Base-by-base conservation (phyloP, 2,113 vertebrate genomes). In the Lophochroa leadbeateri region DNA sequence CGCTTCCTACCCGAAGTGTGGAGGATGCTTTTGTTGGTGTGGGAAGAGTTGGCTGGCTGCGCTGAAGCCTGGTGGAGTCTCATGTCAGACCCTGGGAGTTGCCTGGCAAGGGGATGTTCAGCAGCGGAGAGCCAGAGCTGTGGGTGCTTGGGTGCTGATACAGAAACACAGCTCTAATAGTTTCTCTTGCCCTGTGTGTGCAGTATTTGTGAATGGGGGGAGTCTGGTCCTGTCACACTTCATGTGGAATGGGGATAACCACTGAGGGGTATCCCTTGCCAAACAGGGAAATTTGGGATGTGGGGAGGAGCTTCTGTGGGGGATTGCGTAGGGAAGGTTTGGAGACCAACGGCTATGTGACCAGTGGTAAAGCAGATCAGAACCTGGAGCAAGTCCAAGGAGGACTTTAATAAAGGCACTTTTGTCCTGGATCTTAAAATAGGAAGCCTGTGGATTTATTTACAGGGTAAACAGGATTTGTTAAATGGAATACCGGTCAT, bases 361-460 rank as follows among this genome's bases (percentile, higher is more conserved):
- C 29, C 13, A 17, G 47, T 41, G 71, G 52, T 87, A 69, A 93
- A 92, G 88, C 58, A 79, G 91, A 89, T 95, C 58, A 76, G 81
- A 89, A 72, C 28, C 44, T 94, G 86, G 92, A 94, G 43, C 16
- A 44, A 65, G 72, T 85, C 90, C 78, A 90, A 89, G 82, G 82
- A 95, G 86, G 77, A 93, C 53, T 86, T 91, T 72, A 69, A 43
- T 94, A 89, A 94, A 89, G 80, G 57, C 55, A 92, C 77, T 81
- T 96, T 94, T 91, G 84, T 85, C 80, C 86, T 84, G 35, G 15
- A 57, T 69, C 83, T 93, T 81, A 65, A 89, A 91, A 87, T 95
- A 82, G 92, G 77, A 90, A 76, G 68, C 55, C 75, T 90, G 65
- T 71, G 70, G 88, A 86, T 85, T 87, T 96, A 79, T 95, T 97